Evolutionary conservation across 1,140 invertebrate genomes (phyloP).

Genomic region (Trichoplusia ni): DNA sequence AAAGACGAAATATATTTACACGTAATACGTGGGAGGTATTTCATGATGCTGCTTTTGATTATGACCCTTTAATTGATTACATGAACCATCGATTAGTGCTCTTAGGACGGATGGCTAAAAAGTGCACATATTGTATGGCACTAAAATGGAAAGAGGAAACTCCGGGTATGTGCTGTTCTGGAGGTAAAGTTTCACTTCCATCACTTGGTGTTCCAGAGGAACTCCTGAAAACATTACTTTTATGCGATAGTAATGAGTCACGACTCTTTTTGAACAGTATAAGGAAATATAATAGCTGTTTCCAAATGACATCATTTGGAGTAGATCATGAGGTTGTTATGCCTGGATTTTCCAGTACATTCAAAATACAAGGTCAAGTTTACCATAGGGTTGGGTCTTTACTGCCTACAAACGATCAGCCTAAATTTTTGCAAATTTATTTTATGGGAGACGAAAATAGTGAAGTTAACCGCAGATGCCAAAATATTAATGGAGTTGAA

Average conservation of each 20-base stretch:
- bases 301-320: slow-evolving; percentile 73
- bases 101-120: slow-evolving; percentile 46
- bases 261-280: slow-evolving; percentile 64
- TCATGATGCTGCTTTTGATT: slow-evolving; percentile 40
- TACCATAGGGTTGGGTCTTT: slow-evolving; percentile 66
- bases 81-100: neutral
- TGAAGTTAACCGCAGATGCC: slow-evolving; percentile 38
- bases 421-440: slow-evolving; percentile 68
- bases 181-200: slow-evolving; percentile 43
- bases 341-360: slow-evolving; percentile 57
- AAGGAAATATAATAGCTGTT: slow-evolving; percentile 57
- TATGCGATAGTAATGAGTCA: slow-evolving; percentile 49
- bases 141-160: slow-evolving; percentile 60
- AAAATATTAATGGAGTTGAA: slow-evolving; percentile 41
- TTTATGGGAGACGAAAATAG: slow-evolving; percentile 52
- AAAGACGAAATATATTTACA: slow-evolving; percentile 34
- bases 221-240: slow-evolving; percentile 46
- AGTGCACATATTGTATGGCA: slow-evolving; percentile 45
- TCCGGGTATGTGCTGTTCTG: slow-evolving; percentile 53
- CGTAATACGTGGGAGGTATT: slow-evolving; percentile 42
- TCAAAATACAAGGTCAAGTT: slow-evolving; percentile 72
- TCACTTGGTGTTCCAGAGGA: slow-evolving; percentile 42
- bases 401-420: slow-evolving; percentile 48
- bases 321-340: slow-evolving; percentile 45
- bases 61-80: slow-evolving; percentile 44